Base-by-base conservation (phyloP, 2,888 invertebrate species). In the Boloria selene region DNA sequence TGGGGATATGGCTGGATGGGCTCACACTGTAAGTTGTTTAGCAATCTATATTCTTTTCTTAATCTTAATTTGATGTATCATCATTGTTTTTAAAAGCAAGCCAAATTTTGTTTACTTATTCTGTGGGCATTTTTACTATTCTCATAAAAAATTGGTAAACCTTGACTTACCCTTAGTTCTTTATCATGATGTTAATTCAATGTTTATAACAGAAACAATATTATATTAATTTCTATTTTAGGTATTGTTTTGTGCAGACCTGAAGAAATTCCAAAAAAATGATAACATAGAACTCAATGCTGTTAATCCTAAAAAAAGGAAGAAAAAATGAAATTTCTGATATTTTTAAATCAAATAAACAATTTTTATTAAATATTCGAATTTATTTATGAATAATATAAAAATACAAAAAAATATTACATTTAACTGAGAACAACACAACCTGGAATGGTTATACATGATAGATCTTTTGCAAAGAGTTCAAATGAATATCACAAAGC, bases 1-100 rank as follows among this genome's bases (percentile, higher is more conserved):
- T 93, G 98, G 98, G 3, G 94, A 95, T 44, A 93, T 95, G 81
- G 98, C 98, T 16, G 98, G 98, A 13, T 98, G 98, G 98, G 97
- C 98, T 13, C 98, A 98, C 84, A 96, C 98, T 59, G 97, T 98
- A 89, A 94, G 95, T 52, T 44, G 38, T n/a, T 64, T 18, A 3
- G 4, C 4, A 22, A 22, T 22, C 22, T 22, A 22, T 22, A n/a
- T n/a, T n/a, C n/a, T n/a, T n/a, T n/a, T n/a, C n/a, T n/a, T n/a
- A n/a, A n/a, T n/a, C n/a, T n/a, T 22, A 2, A 22, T 22, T 22
- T 22, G 22, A 22, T 22, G 22, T 22, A 22, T 22, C 22, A 22
- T 22, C 1, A 2, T 22, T 22, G 1, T 22, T 22, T 22, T 22
- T 22, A 22, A 22, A n/a, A 44, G 44, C 17, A 38, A 16, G n/a